A percentile compares a stretch with the other conserved stretches of the same genome.
These are phyloP conservation scores for Cavia porcellus DNA, from an alignment of 2,113 vertebrate species.

Conservation along the genomic window DNA sequence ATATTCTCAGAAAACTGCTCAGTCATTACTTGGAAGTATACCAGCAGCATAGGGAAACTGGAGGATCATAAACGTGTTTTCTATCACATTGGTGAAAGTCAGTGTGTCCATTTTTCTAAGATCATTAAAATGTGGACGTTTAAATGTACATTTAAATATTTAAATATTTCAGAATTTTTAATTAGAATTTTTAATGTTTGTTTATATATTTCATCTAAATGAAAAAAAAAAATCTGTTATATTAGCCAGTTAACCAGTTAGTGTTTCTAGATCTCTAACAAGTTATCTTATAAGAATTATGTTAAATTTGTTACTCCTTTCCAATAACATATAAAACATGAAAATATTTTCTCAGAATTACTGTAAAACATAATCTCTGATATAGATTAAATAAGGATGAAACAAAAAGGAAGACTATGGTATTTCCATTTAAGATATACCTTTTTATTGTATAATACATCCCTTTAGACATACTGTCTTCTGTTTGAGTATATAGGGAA, in stretches of 20 bases:
- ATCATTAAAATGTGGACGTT: not conserved
- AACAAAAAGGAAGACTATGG: not conserved
- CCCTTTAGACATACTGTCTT: not conserved
- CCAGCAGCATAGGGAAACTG: not conserved
- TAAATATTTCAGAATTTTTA: slow-evolving; percentile 22
- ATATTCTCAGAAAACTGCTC: not conserved
- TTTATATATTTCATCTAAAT: not conserved
- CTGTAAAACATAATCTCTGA: not conserved
- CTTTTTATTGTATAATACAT: not conserved
- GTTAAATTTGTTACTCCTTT: slow-evolving; percentile 23
- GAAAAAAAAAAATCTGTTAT: not conserved
- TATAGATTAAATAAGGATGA: slow-evolving; percentile 27
- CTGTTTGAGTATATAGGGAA: not conserved
- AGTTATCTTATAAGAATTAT: not conserved
- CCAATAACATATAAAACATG: not conserved
- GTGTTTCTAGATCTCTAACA: slow-evolving; percentile 29
- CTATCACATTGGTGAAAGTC: not conserved
- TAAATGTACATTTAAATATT: not conserved
- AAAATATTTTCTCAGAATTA: not conserved
- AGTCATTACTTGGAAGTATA: not conserved
- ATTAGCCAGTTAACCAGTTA: slow-evolving; percentile 47
- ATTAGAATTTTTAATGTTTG: not conserved
- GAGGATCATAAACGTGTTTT: not conserved
- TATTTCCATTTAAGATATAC: not conserved
- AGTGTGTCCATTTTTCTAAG: not conserved